Percentiles rank a stretch among this genome's conserved stretches.
These are phyloP conservation scores for Lytechinus pictus DNA, from an alignment of 35 echinoderm and acorn worm genomes.

Conservation along the genomic window DNA sequence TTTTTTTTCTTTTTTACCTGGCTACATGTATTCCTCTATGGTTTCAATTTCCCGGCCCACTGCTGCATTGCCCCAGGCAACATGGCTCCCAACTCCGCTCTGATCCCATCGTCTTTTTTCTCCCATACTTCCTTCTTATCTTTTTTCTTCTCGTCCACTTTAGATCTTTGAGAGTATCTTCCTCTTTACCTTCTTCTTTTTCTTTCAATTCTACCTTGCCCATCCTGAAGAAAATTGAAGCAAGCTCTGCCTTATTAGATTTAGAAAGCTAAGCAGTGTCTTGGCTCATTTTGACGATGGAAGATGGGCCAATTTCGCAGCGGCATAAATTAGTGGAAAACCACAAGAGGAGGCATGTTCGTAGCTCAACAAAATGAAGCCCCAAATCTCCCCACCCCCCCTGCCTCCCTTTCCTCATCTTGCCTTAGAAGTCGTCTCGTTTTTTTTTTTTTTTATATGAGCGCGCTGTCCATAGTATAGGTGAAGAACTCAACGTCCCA, in stretches of 20 bases:
- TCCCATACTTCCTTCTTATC: not conserved
- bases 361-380: conserved; percentile 24
- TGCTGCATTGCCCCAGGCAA: conserved; percentile 55
- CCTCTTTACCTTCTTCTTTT: not conserved
- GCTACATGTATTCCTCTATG: conserved; percentile 53
- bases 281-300: conserved; percentile 41
- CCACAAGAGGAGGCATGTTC: not conserved
- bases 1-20: conserved; percentile 25
- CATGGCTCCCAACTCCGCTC: conserved; percentile 25
- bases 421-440: not conserved
- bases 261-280: conserved; percentile 49
- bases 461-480: not conserved
- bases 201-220: not conserved
- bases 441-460: not conserved
- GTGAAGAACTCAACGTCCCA: not conserved
- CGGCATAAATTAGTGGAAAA: conserved; percentile 44
- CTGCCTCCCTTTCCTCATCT: not conserved
- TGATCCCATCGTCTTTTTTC: not conserved
- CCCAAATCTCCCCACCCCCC: not conserved
- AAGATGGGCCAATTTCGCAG: conserved; percentile 52
- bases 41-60: conserved; percentile 41
- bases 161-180: not conserved
- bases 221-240: conserved; percentile 50
- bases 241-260: conserved; percentile 49
- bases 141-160: conserved; percentile 17